A percentile compares a stretch with the other conserved stretches of the same genome.
These are phyloP conservation scores for Eucidaris tribuloides DNA, from an alignment of 35 echinoderm and acorn worm species.

Conservation along the genomic window DNA sequence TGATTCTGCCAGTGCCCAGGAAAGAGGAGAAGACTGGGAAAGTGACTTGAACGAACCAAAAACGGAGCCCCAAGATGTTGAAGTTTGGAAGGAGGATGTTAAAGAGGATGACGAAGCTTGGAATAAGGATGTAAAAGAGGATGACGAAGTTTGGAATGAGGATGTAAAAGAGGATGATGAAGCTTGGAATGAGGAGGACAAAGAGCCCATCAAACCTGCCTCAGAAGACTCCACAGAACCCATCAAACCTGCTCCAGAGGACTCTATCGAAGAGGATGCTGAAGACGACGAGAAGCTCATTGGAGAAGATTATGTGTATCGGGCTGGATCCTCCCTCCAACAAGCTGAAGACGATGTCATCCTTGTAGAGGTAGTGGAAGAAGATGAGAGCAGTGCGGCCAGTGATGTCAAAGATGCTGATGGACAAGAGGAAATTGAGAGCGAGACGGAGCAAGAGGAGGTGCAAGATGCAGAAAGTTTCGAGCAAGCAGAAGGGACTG, in stretches of 20 bases:
- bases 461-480: too few relatives aligned
- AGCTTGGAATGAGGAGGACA: neutral
- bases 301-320: neutral
- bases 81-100: neutral
- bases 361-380: neutral
- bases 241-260: too few relatives aligned
- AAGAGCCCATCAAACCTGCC: too few relatives aligned
- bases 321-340: neutral
- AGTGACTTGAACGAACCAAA: neutral
- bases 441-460: too few relatives aligned
- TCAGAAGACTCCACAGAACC: too few relatives aligned
- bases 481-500: too few relatives aligned
- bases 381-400: neutral
- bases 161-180: neutral
- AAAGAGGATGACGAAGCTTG: neutral
- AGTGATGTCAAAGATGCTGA: neutral
- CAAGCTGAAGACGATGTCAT: constrained; percentile 19
- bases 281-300: too few relatives aligned
- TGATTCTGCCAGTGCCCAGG: neutral
- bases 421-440: too few relatives aligned
- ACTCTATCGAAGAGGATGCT: neutral
- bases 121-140: neutral
- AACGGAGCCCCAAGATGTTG: neutral
- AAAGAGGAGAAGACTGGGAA: neutral
- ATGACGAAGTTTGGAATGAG: neutral